phyloP scores from a whole-genome alignment of 2,113 vertebrate species.

The Himantopus leucocephalus region DNA sequence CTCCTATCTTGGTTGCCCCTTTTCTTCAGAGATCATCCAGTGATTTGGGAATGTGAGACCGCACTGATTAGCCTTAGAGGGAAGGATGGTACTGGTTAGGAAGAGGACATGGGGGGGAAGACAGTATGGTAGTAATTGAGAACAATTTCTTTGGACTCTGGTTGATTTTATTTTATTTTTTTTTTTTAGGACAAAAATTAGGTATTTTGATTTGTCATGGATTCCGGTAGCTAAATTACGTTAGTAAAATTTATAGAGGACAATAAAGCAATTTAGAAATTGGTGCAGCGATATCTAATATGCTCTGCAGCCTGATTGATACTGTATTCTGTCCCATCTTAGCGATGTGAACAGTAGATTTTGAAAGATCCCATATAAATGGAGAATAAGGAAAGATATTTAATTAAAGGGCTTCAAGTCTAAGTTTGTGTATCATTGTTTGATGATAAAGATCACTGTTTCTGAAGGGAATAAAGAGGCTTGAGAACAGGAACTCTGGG shows the following conservation, averaged over 20 bases:
- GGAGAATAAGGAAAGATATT: background rate
- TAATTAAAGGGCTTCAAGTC: background rate
- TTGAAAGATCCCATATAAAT: background rate
- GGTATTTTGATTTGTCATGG: background rate
- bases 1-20: background rate
- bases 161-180: too few species aligned
- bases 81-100: background rate
- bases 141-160: background rate
- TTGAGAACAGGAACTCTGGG: background rate
- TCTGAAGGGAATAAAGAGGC: background rate
- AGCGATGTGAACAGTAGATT: background rate
- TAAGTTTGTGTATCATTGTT: background rate
- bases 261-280: background rate
- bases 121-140: background rate
- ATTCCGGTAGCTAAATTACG: background rate
- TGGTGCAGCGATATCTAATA: background rate
- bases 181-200: background rate
- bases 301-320: background rate
- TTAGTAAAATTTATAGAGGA: background rate
- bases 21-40: background rate
- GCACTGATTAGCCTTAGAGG: background rate
- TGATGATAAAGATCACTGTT: background rate
- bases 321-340: background rate
- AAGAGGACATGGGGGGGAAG: background rate
- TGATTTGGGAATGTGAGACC: background rate